phyloP scores from a whole-genome alignment of 2,113 vertebrate species.

The Calidris pugnax region DNA sequence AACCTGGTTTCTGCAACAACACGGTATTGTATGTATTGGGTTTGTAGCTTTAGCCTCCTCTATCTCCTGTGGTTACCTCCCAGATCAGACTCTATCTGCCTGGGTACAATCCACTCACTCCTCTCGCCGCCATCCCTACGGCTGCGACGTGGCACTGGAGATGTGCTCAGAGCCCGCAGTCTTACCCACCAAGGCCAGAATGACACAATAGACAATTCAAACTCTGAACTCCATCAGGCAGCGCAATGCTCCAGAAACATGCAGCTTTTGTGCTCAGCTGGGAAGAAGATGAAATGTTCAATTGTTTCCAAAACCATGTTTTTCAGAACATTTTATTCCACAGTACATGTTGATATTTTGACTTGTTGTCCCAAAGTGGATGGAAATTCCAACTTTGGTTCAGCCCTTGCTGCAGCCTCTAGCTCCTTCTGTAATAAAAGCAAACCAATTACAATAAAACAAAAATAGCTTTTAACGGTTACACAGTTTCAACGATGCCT shows the following conservation, averaged over 20 bases:
- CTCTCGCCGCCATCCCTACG: fast-evolving
- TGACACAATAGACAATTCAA: neutral
- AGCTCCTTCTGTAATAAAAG: neutral
- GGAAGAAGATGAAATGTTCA: neutral
- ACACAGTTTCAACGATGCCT: neutral
- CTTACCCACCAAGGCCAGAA: neutral
- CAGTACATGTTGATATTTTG: neutral
- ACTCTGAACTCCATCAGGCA: neutral
- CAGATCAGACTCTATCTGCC: fast-evolving
- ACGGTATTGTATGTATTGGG: neutral
- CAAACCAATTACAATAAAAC: neutral
- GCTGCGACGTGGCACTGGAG: fast-evolving
- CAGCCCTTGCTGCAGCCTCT: neutral
- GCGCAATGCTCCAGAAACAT: neutral
- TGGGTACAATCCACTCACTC: fast-evolving
- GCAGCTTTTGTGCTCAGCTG: neutral
- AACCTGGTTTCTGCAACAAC: neutral
- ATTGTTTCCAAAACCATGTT: neutral
- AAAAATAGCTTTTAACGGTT: neutral
- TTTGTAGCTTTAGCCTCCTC: neutral
- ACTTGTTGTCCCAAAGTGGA: neutral
- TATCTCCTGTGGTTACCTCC: neutral
- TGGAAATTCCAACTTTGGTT: neutral
- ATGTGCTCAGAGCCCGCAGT: fast-evolving
- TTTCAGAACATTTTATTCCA: slow-evolving; percentile 14